Percentiles rank a stretch among this genome's conserved stretches.
These are phyloP conservation scores for Rutpela maculata DNA, from an alignment of 2,888 invertebrate genomes.

Conservation along the genomic window DNA sequence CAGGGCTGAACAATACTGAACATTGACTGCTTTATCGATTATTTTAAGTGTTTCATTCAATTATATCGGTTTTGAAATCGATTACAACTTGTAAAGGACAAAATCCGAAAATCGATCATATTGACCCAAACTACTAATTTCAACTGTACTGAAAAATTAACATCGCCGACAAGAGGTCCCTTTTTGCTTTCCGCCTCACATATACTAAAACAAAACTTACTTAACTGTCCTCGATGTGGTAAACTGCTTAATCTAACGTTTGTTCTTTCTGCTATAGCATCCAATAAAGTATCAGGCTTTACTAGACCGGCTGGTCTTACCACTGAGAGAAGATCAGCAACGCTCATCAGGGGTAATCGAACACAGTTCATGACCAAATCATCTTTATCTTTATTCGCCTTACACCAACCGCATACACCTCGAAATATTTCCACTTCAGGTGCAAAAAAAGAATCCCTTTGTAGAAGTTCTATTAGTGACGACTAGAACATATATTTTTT, in stretches of 20 bases:
- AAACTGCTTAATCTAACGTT: slow-evolving; percentile 86
- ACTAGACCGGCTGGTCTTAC: slow-evolving; percentile 93
- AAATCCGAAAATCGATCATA: too few species aligned
- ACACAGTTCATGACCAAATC: slow-evolving; percentile 77
- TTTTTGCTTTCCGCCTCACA: too few species aligned
- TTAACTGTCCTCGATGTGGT: slow-evolving; percentile 88
- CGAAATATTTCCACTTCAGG: slow-evolving; percentile 96
- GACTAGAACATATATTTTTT: slow-evolving; percentile 73
- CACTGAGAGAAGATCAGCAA: slow-evolving; percentile 90
- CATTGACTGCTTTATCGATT: too few species aligned
- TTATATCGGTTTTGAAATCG: too few species aligned
- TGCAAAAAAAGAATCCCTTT: slow-evolving; percentile 96
- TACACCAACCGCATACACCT: slow-evolving; percentile 91
- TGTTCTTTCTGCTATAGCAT: slow-evolving; percentile 93
- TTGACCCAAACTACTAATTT: too few species aligned
- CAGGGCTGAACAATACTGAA: too few species aligned
- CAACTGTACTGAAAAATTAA: too few species aligned
- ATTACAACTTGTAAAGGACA: too few species aligned
- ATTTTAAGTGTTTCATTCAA: too few species aligned
- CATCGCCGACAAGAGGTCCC: too few species aligned
- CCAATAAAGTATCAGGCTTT: slow-evolving; percentile 92
- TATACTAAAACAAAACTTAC: slow-evolving; percentile 73
- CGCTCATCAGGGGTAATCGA: slow-evolving; percentile 90
- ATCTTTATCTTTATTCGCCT: slow-evolving; percentile 80
- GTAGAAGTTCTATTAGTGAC: slow-evolving; percentile 89